These are phyloP conservation scores for Lepidurus couesii DNA, from an alignment of 1,140 invertebrate species.

Conservation along the genomic window DNA sequence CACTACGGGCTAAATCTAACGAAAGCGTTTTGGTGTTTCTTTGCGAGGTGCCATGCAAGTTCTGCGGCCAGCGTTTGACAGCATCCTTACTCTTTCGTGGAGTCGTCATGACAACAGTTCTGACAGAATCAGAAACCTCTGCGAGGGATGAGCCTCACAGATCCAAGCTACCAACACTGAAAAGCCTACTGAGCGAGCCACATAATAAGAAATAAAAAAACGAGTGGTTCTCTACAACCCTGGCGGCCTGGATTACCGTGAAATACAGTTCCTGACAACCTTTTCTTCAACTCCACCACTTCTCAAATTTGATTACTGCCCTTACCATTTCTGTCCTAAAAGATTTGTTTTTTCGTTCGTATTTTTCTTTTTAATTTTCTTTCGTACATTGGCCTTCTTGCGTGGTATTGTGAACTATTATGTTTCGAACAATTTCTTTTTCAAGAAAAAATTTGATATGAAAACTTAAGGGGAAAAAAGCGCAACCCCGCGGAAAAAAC, in stretches of 20 bases:
- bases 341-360: not conserved
- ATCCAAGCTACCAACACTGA: not conserved
- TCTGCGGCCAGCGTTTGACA: not conserved
- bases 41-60: not conserved
- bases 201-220: not conserved
- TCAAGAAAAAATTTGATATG: too few species aligned
- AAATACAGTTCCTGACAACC: not conserved
- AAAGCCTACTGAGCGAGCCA: conserved; percentile 1
- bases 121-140: not conserved
- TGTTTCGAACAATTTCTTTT: too few species aligned
- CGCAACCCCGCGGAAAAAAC: too few species aligned
- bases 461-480: too few species aligned
- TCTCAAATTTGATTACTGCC: conserved; percentile 10
- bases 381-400: not conserved
- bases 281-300: not conserved
- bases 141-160: not conserved
- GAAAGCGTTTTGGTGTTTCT: not conserved
- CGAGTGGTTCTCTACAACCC: too few species aligned
- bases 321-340: not conserved
- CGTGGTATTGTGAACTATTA: too few species aligned
- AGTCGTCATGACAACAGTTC: conserved; percentile 14
- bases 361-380: not conserved
- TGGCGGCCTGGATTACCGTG: not conserved
- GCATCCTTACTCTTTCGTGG: not conserved
- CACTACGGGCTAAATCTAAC: not conserved